Conservation (phyloP, 2,113 vertebrate species). For the Neofelis nebulosa region DNA sequence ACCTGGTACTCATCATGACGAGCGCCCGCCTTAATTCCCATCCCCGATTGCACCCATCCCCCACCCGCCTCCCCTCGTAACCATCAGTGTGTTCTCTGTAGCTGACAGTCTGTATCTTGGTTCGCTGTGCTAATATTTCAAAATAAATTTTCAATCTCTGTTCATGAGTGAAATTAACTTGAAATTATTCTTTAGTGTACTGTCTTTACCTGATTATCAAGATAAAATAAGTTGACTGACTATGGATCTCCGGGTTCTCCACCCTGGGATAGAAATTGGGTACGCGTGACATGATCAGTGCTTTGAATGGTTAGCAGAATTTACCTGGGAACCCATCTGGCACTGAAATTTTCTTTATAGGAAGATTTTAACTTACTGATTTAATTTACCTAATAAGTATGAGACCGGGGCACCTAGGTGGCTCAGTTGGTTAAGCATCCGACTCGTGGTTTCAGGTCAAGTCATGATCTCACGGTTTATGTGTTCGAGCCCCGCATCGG, state of each 20-base stretch:
- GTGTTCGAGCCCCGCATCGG: too few relatives aligned
- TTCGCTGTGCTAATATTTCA: not conserved
- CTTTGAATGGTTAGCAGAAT: not conserved
- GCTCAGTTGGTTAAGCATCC: too few relatives aligned
- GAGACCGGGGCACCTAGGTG: too few relatives aligned
- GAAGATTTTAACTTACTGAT: not conserved
- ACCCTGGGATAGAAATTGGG: not conserved
- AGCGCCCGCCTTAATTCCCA: not conserved
- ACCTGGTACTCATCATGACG: not conserved
- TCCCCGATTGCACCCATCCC: not conserved
- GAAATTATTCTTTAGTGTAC: not conserved
- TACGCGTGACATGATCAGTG: not conserved
- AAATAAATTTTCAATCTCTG: not conserved
- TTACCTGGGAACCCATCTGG: not conserved
- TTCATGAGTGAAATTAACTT: not conserved
- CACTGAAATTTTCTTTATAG: not conserved
- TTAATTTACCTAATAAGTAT: not conserved
- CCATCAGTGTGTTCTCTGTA: not conserved
- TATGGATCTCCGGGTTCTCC: not conserved
- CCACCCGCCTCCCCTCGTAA: fast-evolving
- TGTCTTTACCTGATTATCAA: not conserved
- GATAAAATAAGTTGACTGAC: not conserved
- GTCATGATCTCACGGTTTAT: too few relatives aligned
- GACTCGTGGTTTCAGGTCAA: too few relatives aligned
- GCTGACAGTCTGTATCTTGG: not conserved